These are phyloP conservation scores for Drosophila ohnishii DNA, from an alignment of 1,140 invertebrate genomes.

Conservation along the genomic window DNA sequence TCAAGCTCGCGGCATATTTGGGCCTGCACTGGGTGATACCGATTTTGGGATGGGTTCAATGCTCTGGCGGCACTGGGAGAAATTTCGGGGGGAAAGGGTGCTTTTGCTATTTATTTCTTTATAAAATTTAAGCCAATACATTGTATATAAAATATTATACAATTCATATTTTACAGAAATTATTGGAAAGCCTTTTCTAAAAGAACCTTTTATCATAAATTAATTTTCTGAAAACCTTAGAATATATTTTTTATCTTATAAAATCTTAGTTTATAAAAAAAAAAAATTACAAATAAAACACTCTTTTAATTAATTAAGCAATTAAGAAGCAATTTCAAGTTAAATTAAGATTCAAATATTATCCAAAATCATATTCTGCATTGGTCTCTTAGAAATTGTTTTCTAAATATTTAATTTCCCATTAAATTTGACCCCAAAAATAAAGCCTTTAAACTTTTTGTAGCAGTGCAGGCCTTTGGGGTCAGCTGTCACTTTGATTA, in stretches of 20 bases:
- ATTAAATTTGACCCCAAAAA: neutral
- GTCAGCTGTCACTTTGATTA: constrained; percentile 69
- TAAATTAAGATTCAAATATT: no score
- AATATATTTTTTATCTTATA: neutral
- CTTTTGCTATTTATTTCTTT: no score
- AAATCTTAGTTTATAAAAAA: no score
- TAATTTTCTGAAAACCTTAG: neutral
- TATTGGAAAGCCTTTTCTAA: no score
- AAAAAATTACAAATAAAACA: no score
- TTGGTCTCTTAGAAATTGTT: neutral
- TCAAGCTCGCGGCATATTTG: constrained; percentile 46
- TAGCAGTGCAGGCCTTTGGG: neutral
- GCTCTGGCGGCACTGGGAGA: constrained; percentile 12
- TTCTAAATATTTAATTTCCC: neutral
- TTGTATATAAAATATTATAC: no score
- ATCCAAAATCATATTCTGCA: no score
- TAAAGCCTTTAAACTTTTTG: neutral
- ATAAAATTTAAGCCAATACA: no score
- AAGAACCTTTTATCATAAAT: no score
- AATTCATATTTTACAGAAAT: no score
- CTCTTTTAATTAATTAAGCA: no score
- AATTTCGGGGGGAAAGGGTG: neutral
- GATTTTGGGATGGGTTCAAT: constrained; percentile 28
- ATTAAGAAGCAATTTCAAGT: no score
- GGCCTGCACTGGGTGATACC: constrained; percentile 26